Evolutionary conservation across 2,888 invertebrate species (phyloP).

Genomic region (Chalcis sispes): DNA sequence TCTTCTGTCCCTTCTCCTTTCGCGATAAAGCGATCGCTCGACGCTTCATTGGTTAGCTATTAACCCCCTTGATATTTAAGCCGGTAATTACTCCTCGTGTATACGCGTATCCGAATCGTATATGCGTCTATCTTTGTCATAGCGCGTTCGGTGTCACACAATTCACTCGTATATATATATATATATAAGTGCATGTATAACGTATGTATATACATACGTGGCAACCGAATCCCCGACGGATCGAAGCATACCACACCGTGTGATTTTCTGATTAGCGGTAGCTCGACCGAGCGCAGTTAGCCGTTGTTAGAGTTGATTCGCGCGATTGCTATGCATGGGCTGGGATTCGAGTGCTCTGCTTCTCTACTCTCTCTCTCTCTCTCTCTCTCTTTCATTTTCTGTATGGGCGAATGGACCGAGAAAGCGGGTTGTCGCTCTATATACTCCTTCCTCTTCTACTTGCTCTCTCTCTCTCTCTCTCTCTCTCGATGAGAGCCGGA

Average conservation of each 20-base stretch:
- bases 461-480: background rate
- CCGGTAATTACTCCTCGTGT: conserved; percentile 67
- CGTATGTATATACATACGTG: background rate
- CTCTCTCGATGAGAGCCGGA: background rate
- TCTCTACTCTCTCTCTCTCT: conserved; percentile 3
- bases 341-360: conserved; percentile 67
- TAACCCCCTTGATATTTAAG: conserved; percentile 72
- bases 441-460: conserved; percentile 42
- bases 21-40: conserved; percentile 61
- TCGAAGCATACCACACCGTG: conserved; percentile 60
- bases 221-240: conserved; percentile 32
- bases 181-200: background rate
- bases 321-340: conserved; percentile 75
- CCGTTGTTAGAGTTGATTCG: conserved; percentile 71
- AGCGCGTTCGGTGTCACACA: too few species aligned
- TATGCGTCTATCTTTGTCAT: too few species aligned
- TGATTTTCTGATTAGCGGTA: conserved; percentile 75
- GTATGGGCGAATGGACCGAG: background rate
- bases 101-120: too few species aligned
- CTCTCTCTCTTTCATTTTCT: background rate
- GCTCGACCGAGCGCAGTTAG: conserved; percentile 75
- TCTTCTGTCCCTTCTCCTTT: background rate
- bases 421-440: too few species aligned
- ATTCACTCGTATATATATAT: background rate
- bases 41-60: conserved; percentile 65